Conservation (phyloP, 2,888 invertebrate genomes). For the Azorinus chamasolen region DNA sequence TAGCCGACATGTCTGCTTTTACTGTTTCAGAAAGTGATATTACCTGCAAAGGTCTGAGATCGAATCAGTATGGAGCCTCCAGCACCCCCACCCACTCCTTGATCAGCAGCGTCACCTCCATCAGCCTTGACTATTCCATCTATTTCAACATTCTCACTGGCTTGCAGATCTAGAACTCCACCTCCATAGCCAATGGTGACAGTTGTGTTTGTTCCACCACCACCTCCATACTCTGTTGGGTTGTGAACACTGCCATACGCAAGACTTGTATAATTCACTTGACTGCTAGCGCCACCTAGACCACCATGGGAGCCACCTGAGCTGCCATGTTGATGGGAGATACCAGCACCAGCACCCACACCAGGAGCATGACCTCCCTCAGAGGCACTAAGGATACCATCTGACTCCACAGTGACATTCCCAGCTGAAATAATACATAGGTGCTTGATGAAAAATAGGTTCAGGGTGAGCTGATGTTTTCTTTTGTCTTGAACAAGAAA, state of each 20-base stretch:
- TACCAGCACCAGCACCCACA: constrained; percentile 64
- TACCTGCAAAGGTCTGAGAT: constrained; percentile 54
- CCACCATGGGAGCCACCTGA: constrained; percentile 78
- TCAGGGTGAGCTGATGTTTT: too few species aligned
- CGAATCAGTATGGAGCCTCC: constrained; percentile 70
- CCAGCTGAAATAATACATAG: constrained; percentile 75
- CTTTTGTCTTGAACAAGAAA: too few species aligned
- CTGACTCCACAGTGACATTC: constrained; percentile 75
- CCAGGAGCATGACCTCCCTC: constrained; percentile 65
- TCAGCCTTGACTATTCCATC: constrained; percentile 71
- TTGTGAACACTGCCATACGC: constrained; percentile 65
- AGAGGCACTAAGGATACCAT: constrained; percentile 68
- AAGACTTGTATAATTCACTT: constrained; percentile 33
- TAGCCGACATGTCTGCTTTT: too few species aligned
- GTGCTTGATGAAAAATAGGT: too few species aligned
- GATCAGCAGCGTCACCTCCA: constrained; percentile 59
- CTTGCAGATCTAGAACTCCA: constrained; percentile 66
- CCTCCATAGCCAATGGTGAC: constrained; percentile 67
- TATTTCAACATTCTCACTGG: constrained; percentile 64
- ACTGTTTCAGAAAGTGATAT: too few species aligned
- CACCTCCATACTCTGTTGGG: constrained; percentile 73
- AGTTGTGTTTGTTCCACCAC: constrained; percentile 56
- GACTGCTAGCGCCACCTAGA: constrained; percentile 70
- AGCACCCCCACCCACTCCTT: constrained; percentile 72
- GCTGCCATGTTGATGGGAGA: constrained; percentile 51